phyloP scores from a whole-genome alignment of 2,797 vertebrate species.

The Acipenser oxyrinchus region DNA sequence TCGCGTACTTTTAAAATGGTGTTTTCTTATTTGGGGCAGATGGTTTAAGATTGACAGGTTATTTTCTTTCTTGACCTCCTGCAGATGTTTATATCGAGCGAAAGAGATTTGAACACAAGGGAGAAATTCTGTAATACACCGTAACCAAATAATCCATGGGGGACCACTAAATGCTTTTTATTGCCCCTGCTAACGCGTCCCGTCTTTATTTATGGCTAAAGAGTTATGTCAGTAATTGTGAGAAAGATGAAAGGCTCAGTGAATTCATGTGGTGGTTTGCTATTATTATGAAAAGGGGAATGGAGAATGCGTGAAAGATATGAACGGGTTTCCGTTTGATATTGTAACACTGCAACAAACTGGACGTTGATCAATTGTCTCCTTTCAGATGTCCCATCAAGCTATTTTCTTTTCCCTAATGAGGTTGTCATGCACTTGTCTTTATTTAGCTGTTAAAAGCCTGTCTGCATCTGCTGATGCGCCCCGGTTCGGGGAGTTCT shows the following conservation, averaged over 20 bases:
- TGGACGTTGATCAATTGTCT: slow-evolving; percentile 59
- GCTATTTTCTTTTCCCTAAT: slow-evolving; percentile 57
- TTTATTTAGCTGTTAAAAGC: slow-evolving; percentile 61
- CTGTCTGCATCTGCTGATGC: slow-evolving; percentile 60
- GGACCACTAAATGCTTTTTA: slow-evolving; percentile 70
- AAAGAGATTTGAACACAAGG: slow-evolving; percentile 44
- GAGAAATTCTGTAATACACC: slow-evolving; percentile 76
- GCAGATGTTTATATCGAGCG: slow-evolving; percentile 71
- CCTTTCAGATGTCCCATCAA: slow-evolving; percentile 46
- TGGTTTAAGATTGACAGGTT: slow-evolving; percentile 68
- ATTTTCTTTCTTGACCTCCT: slow-evolving; percentile 69
- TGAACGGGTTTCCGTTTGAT: slow-evolving; percentile 35
- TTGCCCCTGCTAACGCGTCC: slow-evolving; percentile 62
- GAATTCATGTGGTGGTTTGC: slow-evolving; percentile 39
- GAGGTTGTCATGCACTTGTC: slow-evolving; percentile 64
- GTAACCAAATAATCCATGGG: slow-evolving; percentile 66
- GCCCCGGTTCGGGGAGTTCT: slow-evolving; percentile 27
- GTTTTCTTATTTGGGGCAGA: slow-evolving; percentile 61
- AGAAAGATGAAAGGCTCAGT: slow-evolving; percentile 49
- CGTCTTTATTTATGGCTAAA: slow-evolving; percentile 57
- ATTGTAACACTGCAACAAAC: slow-evolving; percentile 45
- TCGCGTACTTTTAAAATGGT: no score
- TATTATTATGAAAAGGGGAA: slow-evolving; percentile 45
- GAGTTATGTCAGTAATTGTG: slow-evolving; percentile 63
- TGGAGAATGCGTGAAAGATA: slow-evolving; percentile 50